phyloP scores from a whole-genome alignment of 2,113 vertebrate genomes.

The Opisthocomus hoazin region DNA sequence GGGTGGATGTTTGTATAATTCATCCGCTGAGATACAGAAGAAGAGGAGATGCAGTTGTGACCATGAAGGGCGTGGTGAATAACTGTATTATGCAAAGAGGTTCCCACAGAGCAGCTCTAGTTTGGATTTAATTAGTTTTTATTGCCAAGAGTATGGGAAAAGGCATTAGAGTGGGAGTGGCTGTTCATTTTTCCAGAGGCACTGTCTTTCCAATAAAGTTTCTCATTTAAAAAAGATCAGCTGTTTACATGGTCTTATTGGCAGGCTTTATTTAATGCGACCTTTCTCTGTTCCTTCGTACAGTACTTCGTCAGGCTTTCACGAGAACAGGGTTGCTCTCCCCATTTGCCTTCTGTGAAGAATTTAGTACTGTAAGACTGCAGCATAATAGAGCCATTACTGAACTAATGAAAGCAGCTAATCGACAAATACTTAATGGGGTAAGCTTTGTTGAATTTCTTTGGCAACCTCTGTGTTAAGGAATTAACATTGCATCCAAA shows the following conservation, averaged over 20 bases:
- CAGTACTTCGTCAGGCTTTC: conserved; percentile 90
- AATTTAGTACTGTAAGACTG: conserved; percentile 90
- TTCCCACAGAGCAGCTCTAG: background rate
- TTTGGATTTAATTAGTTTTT: background rate
- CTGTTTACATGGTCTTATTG: background rate
- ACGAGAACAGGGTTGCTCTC: conserved; percentile 89
- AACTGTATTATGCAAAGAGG: background rate
- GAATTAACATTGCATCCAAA: background rate
- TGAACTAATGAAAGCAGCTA: conserved; percentile 83
- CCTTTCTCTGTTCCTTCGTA: background rate
- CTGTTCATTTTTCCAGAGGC: background rate
- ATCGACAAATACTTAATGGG: conserved; percentile 64
- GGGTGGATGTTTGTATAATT: background rate
- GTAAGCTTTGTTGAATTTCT: conserved; percentile 42
- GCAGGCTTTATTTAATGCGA: background rate
- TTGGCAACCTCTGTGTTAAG: background rate
- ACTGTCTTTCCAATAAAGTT: background rate
- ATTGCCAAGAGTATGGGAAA: background rate
- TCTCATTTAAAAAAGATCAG: background rate
- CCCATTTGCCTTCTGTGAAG: conserved; percentile 88
- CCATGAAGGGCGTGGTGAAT: background rate
- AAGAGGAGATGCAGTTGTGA: background rate
- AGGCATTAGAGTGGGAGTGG: background rate
- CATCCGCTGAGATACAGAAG: background rate
- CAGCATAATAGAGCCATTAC: conserved; percentile 92